Evolutionary conservation across 2,797 vertebrate genomes (phyloP).

Genomic region (Sebastes diploproa): DNA sequence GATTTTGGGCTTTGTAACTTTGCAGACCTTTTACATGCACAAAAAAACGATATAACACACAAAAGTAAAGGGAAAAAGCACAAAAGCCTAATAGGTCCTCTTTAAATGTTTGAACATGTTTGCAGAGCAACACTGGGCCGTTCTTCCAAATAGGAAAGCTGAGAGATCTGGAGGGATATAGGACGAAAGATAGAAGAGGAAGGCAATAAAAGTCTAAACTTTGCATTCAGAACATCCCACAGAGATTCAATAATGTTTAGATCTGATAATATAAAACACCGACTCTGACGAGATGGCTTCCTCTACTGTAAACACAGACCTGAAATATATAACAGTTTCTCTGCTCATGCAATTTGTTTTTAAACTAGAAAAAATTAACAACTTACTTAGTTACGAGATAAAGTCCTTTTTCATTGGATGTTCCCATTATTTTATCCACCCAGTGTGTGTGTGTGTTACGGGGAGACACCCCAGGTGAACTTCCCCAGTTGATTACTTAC

Average conservation of each 20-base stretch:
- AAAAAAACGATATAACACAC: too few species aligned
- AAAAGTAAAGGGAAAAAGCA: too few species aligned
- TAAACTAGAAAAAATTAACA: background rate
- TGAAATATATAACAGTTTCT: background rate
- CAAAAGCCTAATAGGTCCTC: too few species aligned
- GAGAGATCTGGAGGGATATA: background rate
- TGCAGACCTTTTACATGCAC: too few species aligned
- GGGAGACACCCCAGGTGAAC: too few species aligned
- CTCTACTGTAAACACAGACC: background rate
- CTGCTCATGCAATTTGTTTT: background rate
- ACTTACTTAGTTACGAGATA: background rate
- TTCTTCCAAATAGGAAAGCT: background rate
- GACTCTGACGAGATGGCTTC: background rate
- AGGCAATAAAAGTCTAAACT: background rate
- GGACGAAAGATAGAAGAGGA: background rate
- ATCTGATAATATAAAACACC: background rate
- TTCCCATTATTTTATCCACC: background rate
- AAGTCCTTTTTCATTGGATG: background rate
- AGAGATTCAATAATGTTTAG: background rate
- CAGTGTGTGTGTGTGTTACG: background rate
- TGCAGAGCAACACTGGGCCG: background rate
- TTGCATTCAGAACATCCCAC: background rate
- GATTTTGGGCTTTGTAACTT: too few species aligned
- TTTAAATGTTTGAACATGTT: background rate
- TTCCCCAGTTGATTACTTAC: too few species aligned